phyloP scores from a whole-genome alignment of 2,888 invertebrate species.

The Meliscaeva auricollis region DNA sequence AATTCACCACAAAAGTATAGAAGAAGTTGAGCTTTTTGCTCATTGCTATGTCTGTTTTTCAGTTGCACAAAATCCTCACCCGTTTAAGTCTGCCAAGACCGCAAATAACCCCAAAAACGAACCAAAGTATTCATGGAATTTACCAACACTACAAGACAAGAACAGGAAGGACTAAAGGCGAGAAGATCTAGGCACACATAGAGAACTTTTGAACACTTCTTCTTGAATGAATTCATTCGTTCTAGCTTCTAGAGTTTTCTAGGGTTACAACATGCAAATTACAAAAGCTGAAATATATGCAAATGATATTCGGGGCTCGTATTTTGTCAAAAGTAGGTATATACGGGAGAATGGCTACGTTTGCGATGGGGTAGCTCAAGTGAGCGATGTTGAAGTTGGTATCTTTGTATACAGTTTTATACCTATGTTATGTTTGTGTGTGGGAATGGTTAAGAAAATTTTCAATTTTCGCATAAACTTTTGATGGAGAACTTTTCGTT shows the following conservation, averaged over 20 bases:
- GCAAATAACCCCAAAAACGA: constrained; percentile 43
- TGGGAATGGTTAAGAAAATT: constrained; percentile 31
- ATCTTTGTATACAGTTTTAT: neutral
- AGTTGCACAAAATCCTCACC: constrained; percentile 15
- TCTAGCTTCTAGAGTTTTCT: too few relatives aligned
- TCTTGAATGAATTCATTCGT: constrained; percentile 64
- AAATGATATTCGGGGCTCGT: constrained; percentile 63
- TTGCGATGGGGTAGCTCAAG: too few relatives aligned
- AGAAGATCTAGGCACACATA: constrained; percentile 15
- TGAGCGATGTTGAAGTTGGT: too few relatives aligned
- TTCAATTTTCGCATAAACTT: constrained; percentile 74
- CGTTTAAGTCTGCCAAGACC: constrained; percentile 26
- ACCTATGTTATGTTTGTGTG: neutral
- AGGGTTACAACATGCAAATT: constrained; percentile 69
- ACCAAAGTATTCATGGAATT: constrained; percentile 64
- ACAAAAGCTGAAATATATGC: constrained; percentile 68
- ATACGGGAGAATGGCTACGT: neutral
- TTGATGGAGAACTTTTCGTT: constrained; percentile 42
- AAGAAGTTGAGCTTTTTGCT: constrained; percentile 35
- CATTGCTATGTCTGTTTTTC: constrained; percentile 36
- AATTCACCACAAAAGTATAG: constrained; percentile 42
- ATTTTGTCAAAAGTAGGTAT: constrained; percentile 1
- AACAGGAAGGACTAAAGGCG: constrained; percentile 4
- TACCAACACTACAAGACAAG: neutral
- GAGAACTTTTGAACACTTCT: constrained; percentile 48